These are phyloP conservation scores for Agrotis ipsilon DNA, from an alignment of 2,888 invertebrate species.

Conservation along the genomic window DNA sequence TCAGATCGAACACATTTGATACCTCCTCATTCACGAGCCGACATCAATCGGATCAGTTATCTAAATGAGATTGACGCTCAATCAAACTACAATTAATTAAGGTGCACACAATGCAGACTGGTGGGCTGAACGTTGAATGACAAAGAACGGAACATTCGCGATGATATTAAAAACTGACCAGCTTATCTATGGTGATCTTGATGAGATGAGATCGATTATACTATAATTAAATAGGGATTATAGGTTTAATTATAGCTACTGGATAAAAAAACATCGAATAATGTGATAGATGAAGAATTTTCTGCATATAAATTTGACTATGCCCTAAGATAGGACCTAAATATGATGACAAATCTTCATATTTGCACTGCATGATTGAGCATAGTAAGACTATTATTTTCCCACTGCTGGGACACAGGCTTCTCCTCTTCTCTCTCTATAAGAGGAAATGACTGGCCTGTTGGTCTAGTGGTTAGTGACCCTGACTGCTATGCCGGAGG, in stretches of 20 bases:
- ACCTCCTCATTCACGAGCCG: slow-evolving; percentile 76
- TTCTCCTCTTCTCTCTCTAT: too few species aligned
- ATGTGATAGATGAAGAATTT: too few species aligned
- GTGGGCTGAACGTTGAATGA: slow-evolving; percentile 48
- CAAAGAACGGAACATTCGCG: slow-evolving; percentile 36
- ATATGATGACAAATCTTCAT: too few species aligned
- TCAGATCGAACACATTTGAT: slow-evolving; percentile 78
- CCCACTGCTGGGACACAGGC: too few species aligned
- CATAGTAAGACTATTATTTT: too few species aligned
- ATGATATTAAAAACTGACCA: slow-evolving; percentile 56
- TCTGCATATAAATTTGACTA: too few species aligned
- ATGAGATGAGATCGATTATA: slow-evolving; percentile 45
- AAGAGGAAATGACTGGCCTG: too few species aligned
- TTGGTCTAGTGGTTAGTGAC: too few species aligned
- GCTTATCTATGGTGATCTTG: slow-evolving; percentile 46
- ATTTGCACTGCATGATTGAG: too few species aligned
- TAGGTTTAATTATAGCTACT: neutral
- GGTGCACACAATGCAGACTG: slow-evolving; percentile 65
- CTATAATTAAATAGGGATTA: slow-evolving; percentile 15
- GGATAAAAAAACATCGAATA: too few species aligned
- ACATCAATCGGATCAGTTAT: slow-evolving; percentile 67
- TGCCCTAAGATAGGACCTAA: too few species aligned
- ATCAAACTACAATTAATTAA: slow-evolving; percentile 85
- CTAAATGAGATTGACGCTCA: slow-evolving; percentile 74
- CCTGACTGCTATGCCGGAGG: too few species aligned